A percentile compares a stretch with the other conserved stretches of the same genome.
These are phyloP conservation scores for Eristalinus aeneus DNA, from an alignment of 2,888 invertebrate species.

Conservation along the genomic window DNA sequence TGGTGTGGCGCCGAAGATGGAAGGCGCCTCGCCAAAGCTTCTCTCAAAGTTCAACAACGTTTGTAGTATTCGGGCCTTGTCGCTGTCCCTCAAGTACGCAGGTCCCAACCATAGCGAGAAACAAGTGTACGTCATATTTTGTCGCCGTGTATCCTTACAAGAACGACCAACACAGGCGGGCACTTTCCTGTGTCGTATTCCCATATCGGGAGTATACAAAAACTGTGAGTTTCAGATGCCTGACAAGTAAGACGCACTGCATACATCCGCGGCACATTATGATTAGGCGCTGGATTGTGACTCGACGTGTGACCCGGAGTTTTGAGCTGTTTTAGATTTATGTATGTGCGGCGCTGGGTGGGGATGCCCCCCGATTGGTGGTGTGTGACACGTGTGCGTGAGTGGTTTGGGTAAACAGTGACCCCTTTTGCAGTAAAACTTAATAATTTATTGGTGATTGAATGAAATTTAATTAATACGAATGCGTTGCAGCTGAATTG, in stretches of 20 bases:
- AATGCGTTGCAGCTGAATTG: constrained; percentile 12
- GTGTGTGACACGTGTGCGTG: constrained; percentile 21
- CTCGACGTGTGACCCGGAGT: constrained; percentile 6
- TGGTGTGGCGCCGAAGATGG: constrained; percentile 8
- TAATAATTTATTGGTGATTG: constrained; percentile 34
- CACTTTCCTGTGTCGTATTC: neutral
- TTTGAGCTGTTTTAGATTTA: neutral
- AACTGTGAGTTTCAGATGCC: constrained; percentile 30
- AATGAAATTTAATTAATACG: constrained; percentile 30
- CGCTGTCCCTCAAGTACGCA: constrained; percentile 32
- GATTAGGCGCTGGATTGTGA: constrained; percentile 26
- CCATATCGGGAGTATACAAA: constrained; percentile 12
- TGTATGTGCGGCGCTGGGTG: neutral
- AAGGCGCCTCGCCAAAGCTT: constrained; percentile 62
- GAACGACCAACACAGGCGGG: neutral
- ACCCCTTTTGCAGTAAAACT: constrained; percentile 29
- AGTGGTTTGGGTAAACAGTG: constrained; percentile 15
- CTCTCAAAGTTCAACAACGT: constrained; percentile 66
- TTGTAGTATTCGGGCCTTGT: constrained; percentile 43
- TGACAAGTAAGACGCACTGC: constrained; percentile 48
- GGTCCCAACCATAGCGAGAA: constrained; percentile 11
- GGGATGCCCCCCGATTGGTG: neutral
- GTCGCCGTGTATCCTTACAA: constrained; percentile 20
- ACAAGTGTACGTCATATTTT: constrained; percentile 34
- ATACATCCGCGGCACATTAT: constrained; percentile 32